Base-by-base conservation (phyloP, 2,113 vertebrate genomes). In the Poicephalus meyeri region DNA sequence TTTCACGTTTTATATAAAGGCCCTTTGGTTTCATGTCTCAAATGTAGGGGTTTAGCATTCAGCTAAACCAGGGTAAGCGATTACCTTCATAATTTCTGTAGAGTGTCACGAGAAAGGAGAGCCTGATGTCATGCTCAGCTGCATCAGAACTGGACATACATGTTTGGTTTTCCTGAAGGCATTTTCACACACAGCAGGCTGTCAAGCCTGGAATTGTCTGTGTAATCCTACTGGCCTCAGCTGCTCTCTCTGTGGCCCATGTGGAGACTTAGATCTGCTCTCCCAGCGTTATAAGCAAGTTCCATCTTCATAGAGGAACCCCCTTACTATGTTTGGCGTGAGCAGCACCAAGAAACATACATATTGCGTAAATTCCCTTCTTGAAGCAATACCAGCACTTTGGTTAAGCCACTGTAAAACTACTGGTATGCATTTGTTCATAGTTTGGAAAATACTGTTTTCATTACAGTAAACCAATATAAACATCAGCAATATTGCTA, bases 401-500 rank as follows among this genome's bases (percentile, higher is more conserved):
- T 76, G 55, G 89, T 80, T 92, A 93, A 94, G 81, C 50, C 77
- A 84, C 86, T 95, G 61, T 76, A 91, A 93, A 88, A 87, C 71
- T 95, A 95, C 93, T 64, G 35, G 66, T 93, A 94, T 95, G 90
- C 80, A 93, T 96, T 96, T 95, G 84, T 89, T 96, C 94, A 84
- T 96, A 93, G 80, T 92, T 96, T 86, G 79, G 72, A 88, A 93
- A 98, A 95, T 89, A 88, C 71, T 97, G 95, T 96, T 98, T 97
- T 98, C 95, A 98, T 98, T 98, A 96, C 29, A 88, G 78, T 70
- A 91, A 95, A 95, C 88, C 95, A 96, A 95, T 96, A 95, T 96
- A 97, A 93, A 95, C 93, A 97, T 97, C 93, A 97, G 94, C 80
- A 92, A 97, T 91, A 96, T 95, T 98, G 91, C 93, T 98, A 97